Conservation (phyloP, 2,888 invertebrate genomes). For the Criorhina ranunculi region DNA sequence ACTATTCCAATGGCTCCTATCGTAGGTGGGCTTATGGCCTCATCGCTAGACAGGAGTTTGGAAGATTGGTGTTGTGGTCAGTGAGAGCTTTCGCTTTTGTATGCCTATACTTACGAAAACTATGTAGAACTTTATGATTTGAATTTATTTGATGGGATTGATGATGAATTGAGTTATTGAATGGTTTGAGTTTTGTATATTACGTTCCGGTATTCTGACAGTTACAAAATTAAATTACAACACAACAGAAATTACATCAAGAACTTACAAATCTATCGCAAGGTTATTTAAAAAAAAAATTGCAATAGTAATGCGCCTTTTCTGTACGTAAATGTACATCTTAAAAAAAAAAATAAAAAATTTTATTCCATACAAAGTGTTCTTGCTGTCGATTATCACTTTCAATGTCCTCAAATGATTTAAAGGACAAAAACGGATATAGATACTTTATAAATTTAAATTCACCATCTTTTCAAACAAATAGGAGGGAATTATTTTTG, state of each 20-base stretch:
- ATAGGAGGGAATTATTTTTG: too few species aligned
- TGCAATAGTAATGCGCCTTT: too few species aligned
- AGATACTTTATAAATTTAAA: too few species aligned
- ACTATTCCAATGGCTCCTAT: background rate
- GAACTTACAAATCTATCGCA: too few species aligned
- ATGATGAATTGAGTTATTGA: slow-evolving; percentile 5
- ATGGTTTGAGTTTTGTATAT: background rate
- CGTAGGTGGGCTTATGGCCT: background rate
- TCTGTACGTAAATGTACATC: too few species aligned
- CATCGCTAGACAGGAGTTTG: background rate
- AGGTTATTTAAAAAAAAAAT: background rate
- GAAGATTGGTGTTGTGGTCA: slow-evolving; percentile 18
- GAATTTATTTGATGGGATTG: slow-evolving; percentile 1
- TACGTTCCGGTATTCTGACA: background rate
- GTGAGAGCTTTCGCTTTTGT: slow-evolving; percentile 12
- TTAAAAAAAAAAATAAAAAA: too few species aligned
- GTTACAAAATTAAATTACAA: background rate
- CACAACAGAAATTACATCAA: background rate
- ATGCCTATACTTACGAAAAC: slow-evolving; percentile 16
- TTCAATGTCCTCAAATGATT: too few species aligned
- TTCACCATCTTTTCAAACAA: too few species aligned
- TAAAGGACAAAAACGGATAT: too few species aligned
- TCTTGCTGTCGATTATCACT: too few species aligned
- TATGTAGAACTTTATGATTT: slow-evolving; percentile 7
- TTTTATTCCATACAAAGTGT: too few species aligned